Evolutionary conservation across 2,797 vertebrate species (phyloP).

Genomic region (Telmatherina bonti): DNA sequence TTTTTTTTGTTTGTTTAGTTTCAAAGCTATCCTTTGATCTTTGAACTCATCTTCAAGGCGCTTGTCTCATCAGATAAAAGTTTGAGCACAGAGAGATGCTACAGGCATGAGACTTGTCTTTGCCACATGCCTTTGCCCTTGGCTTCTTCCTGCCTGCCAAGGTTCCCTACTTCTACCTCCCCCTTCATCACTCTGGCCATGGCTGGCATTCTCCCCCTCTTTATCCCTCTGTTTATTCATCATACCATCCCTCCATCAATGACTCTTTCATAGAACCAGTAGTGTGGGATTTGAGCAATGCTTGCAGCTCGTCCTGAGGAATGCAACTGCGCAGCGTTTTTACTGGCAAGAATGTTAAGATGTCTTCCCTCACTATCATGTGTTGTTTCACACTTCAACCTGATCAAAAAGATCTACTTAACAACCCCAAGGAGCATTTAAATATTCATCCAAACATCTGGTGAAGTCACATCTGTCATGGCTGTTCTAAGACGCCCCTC

Average conservation of each 20-base stretch:
- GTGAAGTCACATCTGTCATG: not conserved
- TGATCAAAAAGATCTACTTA: slow-evolving; percentile 7
- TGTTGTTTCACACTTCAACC: slow-evolving; percentile 31
- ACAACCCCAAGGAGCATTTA: not conserved
- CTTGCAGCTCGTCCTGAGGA: slow-evolving; percentile 56
- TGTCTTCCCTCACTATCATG: slow-evolving; percentile 23
- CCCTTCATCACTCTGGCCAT: slow-evolving; percentile 40
- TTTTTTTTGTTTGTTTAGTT: not conserved
- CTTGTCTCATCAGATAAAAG: slow-evolving; percentile 32
- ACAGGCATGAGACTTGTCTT: slow-evolving; percentile 28
- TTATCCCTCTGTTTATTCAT: slow-evolving; percentile 79
- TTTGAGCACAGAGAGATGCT: slow-evolving; percentile 24
- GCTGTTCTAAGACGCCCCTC: not conserved
- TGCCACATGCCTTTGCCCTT: slow-evolving; percentile 56
- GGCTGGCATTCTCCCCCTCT: slow-evolving; percentile 65
- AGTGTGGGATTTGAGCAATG: slow-evolving; percentile 52
- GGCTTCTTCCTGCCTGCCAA: slow-evolving; percentile 57
- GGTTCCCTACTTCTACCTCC: slow-evolving; percentile 28
- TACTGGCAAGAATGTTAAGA: slow-evolving; percentile 30
- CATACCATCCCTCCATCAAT: slow-evolving; percentile 75
- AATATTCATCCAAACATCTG: not conserved
- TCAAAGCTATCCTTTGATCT: slow-evolving; percentile 49
- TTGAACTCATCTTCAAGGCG: slow-evolving; percentile 26
- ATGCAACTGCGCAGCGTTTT: slow-evolving; percentile 64
- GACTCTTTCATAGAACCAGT: slow-evolving; percentile 75